Evolutionary conservation across 2,888 invertebrate species (phyloP).

Genomic region (Cephus runcator): DNA sequence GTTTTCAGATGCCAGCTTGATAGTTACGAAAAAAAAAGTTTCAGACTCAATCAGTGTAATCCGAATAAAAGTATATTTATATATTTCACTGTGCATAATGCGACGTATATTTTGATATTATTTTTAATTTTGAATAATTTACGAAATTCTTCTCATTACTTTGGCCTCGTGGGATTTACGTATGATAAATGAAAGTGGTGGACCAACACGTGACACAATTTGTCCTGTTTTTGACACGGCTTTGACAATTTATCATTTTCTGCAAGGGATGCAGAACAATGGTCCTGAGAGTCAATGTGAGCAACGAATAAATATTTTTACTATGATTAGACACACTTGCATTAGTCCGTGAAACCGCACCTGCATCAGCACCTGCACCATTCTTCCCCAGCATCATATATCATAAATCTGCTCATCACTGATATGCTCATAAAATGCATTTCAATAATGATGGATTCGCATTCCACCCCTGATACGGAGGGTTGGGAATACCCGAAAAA

Average conservation of each 20-base stretch:
- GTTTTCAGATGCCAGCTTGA: background rate
- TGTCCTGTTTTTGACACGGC: background rate
- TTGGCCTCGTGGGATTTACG: background rate
- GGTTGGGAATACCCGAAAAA: background rate
- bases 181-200: background rate
- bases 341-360: constrained; percentile 13
- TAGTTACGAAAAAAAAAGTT: background rate
- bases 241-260: background rate
- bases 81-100: background rate
- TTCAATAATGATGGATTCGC: constrained; percentile 36
- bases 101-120: background rate
- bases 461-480: constrained; percentile 19
- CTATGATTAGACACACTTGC: constrained; percentile 28
- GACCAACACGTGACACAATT: background rate
- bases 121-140: background rate
- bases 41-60: background rate
- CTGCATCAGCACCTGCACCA: background rate
- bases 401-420: constrained; percentile 26
- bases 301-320: constrained; percentile 36
- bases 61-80: background rate
- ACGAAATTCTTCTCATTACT: background rate
- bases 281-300: constrained; percentile 37
- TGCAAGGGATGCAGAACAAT: constrained; percentile 25
- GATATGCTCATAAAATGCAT: constrained; percentile 20
- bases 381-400: constrained; percentile 20